Base-by-base conservation (phyloP, 2,797 vertebrate genomes). In the Pygocentrus nattereri region DNA sequence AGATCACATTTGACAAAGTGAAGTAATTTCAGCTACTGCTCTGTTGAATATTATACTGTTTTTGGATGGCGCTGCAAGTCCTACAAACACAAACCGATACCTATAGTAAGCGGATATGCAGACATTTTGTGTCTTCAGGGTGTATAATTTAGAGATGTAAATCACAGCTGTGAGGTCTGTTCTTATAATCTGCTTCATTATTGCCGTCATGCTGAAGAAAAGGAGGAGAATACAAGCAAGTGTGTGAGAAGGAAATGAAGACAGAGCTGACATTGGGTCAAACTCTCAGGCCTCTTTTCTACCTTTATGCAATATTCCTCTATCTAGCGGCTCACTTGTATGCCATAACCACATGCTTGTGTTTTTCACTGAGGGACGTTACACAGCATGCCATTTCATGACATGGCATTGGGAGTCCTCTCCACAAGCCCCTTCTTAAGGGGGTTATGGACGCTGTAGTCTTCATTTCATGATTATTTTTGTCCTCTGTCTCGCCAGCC, bases 401-500 rank as follows among this genome's bases (percentile, higher is more conserved):
- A 21, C 13, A 34, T 79, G 75, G 5, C 69, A 41, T 70, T 83
- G 49, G 18, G 64, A 59, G 73, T 34, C 56, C 49, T 49, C 41
- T 27, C 52, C 18, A 61, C 12, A 18, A 69, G 27, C 10, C 25
- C 61, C 4, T 70, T 59, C 31, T 54, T 30, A 49, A 15, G 2
- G 5, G 47, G 23, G 61, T 61, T 78, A 64, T 74, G 15, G 15
- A 64, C 41, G 44, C 44, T 67, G 21, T 18, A 49, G 25, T 58
- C 31, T 16, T 76, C 21, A 23, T 62, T 80, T 69, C 71, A 84
- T 34, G 0, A 11, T 65, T 23, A 54, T 52, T 84, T 80, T 64
- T 80, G 56, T 84, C 34, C 61, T 18, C 23, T n/a, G 4, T 47
- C n/a, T 56, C 71, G 23, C 59, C 78, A 27, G 73, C 15, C 30